Conservation (phyloP, 2,888 invertebrate genomes). For the Panorpa germanica region DNA sequence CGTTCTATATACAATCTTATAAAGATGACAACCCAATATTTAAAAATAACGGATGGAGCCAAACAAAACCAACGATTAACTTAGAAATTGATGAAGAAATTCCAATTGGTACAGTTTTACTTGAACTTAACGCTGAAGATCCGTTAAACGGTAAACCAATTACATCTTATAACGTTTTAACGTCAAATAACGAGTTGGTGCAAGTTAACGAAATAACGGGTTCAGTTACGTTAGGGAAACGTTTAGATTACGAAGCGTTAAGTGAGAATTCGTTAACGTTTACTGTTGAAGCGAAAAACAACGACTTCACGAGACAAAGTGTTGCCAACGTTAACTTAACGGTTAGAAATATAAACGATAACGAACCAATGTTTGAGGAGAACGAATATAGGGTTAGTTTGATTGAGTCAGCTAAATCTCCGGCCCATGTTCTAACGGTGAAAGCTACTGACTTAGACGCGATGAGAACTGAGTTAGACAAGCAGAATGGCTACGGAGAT, state of each 20-base stretch:
- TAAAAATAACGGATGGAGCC: constrained; percentile 51
- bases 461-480: constrained; percentile 33
- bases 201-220: constrained; percentile 48
- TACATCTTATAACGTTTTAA: constrained; percentile 35
- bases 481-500: constrained; percentile 41
- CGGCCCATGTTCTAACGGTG: constrained; percentile 45
- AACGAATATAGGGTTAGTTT: constrained; percentile 50
- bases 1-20: constrained; percentile 59
- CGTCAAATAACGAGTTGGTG: constrained; percentile 31
- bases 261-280: constrained; percentile 34
- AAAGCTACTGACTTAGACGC: constrained; percentile 53
- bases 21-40: constrained; percentile 61
- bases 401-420: constrained; percentile 45
- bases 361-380: constrained; percentile 49
- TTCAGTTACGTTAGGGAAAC: constrained; percentile 49
- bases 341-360: constrained; percentile 61
- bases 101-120: constrained; percentile 49
- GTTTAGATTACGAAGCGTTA: constrained; percentile 62
- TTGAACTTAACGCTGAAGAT: constrained; percentile 50
- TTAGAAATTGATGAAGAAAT: constrained; percentile 56
- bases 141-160: constrained; percentile 42
- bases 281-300: constrained; percentile 36
- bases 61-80: constrained; percentile 43
- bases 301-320: constrained; percentile 34
- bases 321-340: constrained; percentile 47